A percentile compares a stretch with the other conserved stretches of the same genome.
phyloP scores from a whole-genome alignment of 2,888 invertebrate species.

The Drosophila kanekoi region DNA sequence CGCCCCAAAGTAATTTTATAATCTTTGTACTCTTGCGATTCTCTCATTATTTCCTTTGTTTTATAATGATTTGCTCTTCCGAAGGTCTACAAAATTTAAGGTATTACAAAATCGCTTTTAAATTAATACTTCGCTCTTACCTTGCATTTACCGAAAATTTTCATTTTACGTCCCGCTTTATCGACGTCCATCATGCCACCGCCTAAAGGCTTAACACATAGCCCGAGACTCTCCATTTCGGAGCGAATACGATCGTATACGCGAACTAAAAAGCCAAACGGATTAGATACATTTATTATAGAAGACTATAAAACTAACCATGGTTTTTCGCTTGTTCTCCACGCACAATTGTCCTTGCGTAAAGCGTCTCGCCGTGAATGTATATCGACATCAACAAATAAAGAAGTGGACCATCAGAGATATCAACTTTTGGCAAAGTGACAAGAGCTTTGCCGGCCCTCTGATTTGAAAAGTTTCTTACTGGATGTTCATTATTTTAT shows the following conservation, averaged over 20 bases:
- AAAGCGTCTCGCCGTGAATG: slow-evolving; percentile 45
- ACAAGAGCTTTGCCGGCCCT: slow-evolving; percentile 4
- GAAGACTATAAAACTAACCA: slow-evolving; percentile 25
- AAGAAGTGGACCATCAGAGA: slow-evolving; percentile 31
- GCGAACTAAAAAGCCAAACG: slow-evolving; percentile 6
- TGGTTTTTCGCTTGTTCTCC: slow-evolving; percentile 32
- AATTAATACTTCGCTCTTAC: slow-evolving; percentile 21
- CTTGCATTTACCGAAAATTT: slow-evolving; percentile 40
- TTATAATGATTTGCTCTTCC: slow-evolving; percentile 53
- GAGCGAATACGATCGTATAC: slow-evolving; percentile 24
- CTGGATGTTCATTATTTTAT: slow-evolving; percentile 5
- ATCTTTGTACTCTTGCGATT: slow-evolving; percentile 15
- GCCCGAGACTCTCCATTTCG: slow-evolving; percentile 22
- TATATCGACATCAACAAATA: slow-evolving; percentile 52
- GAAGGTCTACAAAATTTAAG: slow-evolving; percentile 38
- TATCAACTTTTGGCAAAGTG: slow-evolving; percentile 11
- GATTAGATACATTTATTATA: neutral
- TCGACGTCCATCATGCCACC: slow-evolving; percentile 52
- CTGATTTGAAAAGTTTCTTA: neutral
- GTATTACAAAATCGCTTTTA: neutral
- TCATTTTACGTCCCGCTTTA: slow-evolving; percentile 4
- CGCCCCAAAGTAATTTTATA: slow-evolving; percentile 33
- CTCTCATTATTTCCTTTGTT: slow-evolving; percentile 43
- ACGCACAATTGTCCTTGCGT: slow-evolving; percentile 49
- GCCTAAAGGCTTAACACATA: slow-evolving; percentile 52